Evolutionary conservation across 2,113 vertebrate genomes (phyloP), one percentile per base, ranked within the genome.

Genomic region (Ciconia stormi): DNA sequence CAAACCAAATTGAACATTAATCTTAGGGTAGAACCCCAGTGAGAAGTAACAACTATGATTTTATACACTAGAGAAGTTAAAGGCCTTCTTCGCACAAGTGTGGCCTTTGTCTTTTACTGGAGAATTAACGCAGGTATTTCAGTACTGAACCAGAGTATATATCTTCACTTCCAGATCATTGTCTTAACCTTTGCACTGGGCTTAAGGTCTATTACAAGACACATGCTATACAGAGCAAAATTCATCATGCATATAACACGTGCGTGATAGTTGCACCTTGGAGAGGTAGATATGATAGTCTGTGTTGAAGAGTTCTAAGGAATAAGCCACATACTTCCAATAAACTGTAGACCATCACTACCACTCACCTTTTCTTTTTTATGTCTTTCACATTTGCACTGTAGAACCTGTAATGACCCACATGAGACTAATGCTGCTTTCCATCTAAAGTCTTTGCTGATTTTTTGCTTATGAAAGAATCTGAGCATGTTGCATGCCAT

Each of bases 401-500:
- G 90, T 67, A 98, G 83, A 69, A 96, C 46, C 27, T 71, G 50
- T 56, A 96, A 36, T 7, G 96, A 97, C 81, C 73, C 34, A 63
- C 90, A 82, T 7, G 96, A 94, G 77, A 96, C 94, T 1, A 94
- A 58, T 30, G 96, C 90, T 79, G 95, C 94, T 95, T 95, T 96
- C 87, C 65, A 6, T 70, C 91, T 93, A 10, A 97, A 90, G 44
- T 71, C 79, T 90, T 53, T 88, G 78, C 17, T 90, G 79, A 97
- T 73, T 77, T 26, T 95, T 50, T 76, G 42, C 67, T 55, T 96
- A 4, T 61, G 19, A 85, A 90, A 81, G 65, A 97, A 94, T 21
- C 61, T 95, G 66, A 95, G 92, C 92, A 98, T 95, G 52, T 94
- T 94, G 86, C 82, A 95, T 1, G 97, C 94, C 95, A 98, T 94